Percentiles rank a stretch among this genome's conserved stretches.
phyloP scores from a whole-genome alignment of 2,888 invertebrate genomes.

The Limnephilus lunatus region DNA sequence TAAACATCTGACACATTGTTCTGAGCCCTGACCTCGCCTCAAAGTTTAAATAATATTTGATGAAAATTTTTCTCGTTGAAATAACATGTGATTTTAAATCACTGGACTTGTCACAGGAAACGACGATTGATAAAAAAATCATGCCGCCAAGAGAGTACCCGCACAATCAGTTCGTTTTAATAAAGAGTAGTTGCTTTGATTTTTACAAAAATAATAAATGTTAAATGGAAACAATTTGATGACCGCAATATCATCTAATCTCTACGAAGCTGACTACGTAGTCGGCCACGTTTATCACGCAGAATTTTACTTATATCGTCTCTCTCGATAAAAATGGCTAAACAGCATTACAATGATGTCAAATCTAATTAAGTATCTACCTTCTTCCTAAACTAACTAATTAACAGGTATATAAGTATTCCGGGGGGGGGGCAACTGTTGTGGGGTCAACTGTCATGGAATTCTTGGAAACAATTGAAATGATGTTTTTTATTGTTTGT shows the following conservation, averaged over 20 bases:
- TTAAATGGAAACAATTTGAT: neutral
- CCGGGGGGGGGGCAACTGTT: no score
- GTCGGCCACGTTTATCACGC: neutral
- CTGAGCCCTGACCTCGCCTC: neutral
- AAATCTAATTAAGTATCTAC: no score
- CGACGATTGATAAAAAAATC: constrained; percentile 6
- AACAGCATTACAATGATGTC: no score
- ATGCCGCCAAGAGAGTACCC: neutral
- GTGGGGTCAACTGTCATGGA: no score
- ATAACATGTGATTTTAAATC: neutral
- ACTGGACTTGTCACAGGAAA: constrained; percentile 1
- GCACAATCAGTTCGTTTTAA: neutral
- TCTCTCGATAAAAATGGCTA: neutral
- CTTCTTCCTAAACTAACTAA: no score
- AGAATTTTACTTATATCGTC: neutral
- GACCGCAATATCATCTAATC: neutral
- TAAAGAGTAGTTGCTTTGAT: neutral
- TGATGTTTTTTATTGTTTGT: no score
- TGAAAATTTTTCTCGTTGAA: neutral
- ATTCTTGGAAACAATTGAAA: no score
- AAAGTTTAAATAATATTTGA: neutral
- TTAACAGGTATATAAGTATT: no score
- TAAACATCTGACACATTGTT: neutral
- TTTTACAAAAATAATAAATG: neutral
- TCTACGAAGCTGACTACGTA: neutral